phyloP scores from a whole-genome alignment of 2,797 vertebrate genomes.

The Sebastes alutus region DNA sequence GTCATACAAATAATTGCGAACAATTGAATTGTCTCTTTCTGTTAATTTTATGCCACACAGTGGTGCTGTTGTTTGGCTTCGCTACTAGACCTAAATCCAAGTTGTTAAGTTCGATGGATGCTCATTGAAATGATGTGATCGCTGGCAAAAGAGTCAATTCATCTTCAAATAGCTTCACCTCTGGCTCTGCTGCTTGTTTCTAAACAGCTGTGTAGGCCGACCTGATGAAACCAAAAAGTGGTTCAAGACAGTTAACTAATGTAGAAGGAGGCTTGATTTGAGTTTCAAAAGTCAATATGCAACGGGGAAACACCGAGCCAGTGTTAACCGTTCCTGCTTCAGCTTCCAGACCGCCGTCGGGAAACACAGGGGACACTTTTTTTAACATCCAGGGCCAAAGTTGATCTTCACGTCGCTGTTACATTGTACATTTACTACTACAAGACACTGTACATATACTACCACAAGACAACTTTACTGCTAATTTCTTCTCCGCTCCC shows the following conservation, averaged over 20 bases:
- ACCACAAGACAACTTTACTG: neutral
- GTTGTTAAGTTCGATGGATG: neutral
- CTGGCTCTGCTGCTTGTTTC: neutral
- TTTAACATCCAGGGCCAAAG: too few species aligned
- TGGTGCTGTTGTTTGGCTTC: neutral
- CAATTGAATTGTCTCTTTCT: neutral
- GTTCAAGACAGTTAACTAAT: neutral
- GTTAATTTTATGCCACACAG: neutral
- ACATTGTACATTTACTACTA: too few species aligned
- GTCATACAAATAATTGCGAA: neutral
- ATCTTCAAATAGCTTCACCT: neutral
- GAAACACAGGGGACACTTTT: neutral
- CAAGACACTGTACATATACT: too few species aligned
- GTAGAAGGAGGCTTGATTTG: neutral
- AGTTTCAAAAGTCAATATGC: neutral
- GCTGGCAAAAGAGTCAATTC: neutral
- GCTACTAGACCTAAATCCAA: neutral
- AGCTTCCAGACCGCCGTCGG: neutral
- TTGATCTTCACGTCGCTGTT: too few species aligned
- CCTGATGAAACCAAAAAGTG: neutral
- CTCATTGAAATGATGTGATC: neutral
- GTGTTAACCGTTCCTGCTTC: neutral
- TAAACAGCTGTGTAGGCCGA: neutral
- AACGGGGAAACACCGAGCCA: neutral
- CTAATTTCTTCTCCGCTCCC: neutral